These are phyloP conservation scores for Heliconius eleuchia DNA, from an alignment of 1,140 invertebrate species.

Conservation along the genomic window DNA sequence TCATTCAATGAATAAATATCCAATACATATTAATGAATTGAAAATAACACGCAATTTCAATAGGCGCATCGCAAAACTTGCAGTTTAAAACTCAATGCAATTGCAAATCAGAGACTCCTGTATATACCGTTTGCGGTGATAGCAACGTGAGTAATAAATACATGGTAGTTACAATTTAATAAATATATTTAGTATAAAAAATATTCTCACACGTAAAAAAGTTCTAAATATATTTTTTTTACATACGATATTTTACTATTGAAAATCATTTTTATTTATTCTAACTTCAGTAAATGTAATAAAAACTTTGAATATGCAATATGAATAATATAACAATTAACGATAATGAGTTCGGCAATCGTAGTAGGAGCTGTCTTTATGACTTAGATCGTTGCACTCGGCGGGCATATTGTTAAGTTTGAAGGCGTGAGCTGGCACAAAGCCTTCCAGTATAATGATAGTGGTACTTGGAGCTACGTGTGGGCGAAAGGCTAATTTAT, in stretches of 20 bases:
- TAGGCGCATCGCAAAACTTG: neutral
- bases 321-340: slow-evolving; percentile 5
- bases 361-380: slow-evolving; percentile 23
- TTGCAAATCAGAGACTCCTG: neutral
- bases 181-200: neutral
- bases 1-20: neutral
- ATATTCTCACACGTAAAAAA: neutral
- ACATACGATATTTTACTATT: neutral
- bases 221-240: neutral
- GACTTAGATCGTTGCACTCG: slow-evolving; percentile 35
- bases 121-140: neutral
- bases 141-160: neutral
- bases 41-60: neutral
- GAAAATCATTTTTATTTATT: neutral
- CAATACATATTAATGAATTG: neutral
- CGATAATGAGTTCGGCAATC: slow-evolving; percentile 11
- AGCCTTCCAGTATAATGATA: slow-evolving; percentile 37
- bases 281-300: neutral
- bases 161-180: neutral
- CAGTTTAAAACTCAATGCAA: neutral
- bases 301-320: neutral
- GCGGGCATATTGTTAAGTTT: slow-evolving; percentile 33
- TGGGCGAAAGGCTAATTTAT: slow-evolving; percentile 41
- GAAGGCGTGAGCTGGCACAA: slow-evolving; percentile 40
- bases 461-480: slow-evolving; percentile 32